Base-by-base conservation (phyloP, 2,113 vertebrate genomes). In the Siphamia tubifer region DNA sequence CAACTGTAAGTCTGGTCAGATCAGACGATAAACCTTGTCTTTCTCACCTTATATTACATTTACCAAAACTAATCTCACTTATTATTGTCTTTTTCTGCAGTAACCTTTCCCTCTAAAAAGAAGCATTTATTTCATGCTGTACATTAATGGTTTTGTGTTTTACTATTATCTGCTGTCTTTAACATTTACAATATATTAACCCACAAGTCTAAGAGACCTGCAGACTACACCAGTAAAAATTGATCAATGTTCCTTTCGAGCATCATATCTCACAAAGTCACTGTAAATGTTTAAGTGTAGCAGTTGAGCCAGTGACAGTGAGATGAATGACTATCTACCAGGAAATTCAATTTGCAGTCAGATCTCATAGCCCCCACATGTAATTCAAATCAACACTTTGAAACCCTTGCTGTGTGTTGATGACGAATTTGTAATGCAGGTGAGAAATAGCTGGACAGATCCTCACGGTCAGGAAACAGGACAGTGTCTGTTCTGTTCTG, bases 281-380 rank as follows among this genome's bases (percentile, higher is more conserved):
- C 55, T 55, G 58, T 65, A 77, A 49, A 31, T 57, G 42, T 69
- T 69, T 52, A 45, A n/a, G 60, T 5, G 7, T 47, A 21, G n/a
- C 35, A 9, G 34, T 68, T 53, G 54, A 15, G 34, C 24, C 35
- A 32, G 57, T 56, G 82, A 77, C 69, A 62, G 51, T 17, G 28
- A 27, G 68, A 85, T 44, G 47, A 68, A 76, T 76, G 80, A 52
- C 48, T 10, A 13, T 71, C 68, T 78, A 60, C 79, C 52, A 61
- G 80, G 73, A 87, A 87, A 83, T 79, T 77, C 71, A 85, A 82
- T 87, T 87, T 89, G 43, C 78, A 84, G 65, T 51, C 74, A 66
- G 61, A 76, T 77, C 78, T 68, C 60, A 77, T 49, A 60, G 75
- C 67, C 62, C 38, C 53, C 64, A 45, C 30, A 11, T 67, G 82